phyloP scores from a whole-genome alignment of 2,888 invertebrate species.

The Rhagonycha lutea region DNA sequence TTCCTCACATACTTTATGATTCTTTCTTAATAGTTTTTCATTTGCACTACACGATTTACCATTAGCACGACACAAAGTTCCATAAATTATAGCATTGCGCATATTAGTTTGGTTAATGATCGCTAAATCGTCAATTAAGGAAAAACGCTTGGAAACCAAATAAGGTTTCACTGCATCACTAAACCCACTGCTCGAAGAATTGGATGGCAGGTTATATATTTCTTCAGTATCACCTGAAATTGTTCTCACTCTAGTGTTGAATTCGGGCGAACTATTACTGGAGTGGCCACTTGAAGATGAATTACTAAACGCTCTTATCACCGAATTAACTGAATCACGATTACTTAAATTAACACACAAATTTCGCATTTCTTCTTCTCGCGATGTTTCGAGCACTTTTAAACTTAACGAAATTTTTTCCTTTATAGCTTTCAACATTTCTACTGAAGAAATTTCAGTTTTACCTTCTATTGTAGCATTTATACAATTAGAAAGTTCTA shows the following conservation, averaged over 20 bases:
- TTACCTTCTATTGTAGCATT: conserved; percentile 51
- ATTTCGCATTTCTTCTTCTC: conserved; percentile 54
- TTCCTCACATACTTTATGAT: conserved; percentile 15
- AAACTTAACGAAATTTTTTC: conserved; percentile 49
- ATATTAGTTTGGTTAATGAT: conserved; percentile 49
- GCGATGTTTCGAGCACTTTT: conserved; percentile 46
- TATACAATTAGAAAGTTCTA: conserved; percentile 52
- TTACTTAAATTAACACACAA: conserved; percentile 53
- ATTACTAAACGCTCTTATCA: conserved; percentile 51
- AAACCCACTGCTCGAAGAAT: conserved; percentile 50
- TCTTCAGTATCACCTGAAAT: conserved; percentile 47
- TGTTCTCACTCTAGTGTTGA: conserved; percentile 38
- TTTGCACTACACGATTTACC: conserved; percentile 29
- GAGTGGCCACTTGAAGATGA: conserved; percentile 50
- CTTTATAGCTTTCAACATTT: conserved; percentile 51
- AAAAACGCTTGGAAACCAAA: conserved; percentile 28
- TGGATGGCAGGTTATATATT: conserved; percentile 49
- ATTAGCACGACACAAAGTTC: conserved; percentile 46
- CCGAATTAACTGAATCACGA: conserved; percentile 50
- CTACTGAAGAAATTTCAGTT: conserved; percentile 47
- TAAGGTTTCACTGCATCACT: conserved; percentile 46
- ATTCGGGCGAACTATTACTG: conserved; percentile 43
- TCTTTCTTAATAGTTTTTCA: conserved; percentile 27
- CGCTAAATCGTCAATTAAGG: conserved; percentile 49
- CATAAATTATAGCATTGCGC: conserved; percentile 53